Base-by-base conservation (phyloP, 1,140 invertebrate species). In the Portunus trituberculatus region DNA sequence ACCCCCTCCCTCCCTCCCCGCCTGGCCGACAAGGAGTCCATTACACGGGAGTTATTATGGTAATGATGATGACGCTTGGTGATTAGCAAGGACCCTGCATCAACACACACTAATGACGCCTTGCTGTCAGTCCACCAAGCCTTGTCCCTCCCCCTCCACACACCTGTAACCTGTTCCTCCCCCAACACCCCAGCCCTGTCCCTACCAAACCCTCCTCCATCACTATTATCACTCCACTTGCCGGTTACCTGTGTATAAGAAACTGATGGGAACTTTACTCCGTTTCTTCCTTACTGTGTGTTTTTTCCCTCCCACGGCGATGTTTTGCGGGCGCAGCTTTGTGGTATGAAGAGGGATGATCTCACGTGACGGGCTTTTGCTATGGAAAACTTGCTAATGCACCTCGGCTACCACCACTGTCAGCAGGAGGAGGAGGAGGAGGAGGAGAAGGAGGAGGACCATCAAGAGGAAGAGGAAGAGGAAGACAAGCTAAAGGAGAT, bases 41-140 rank as follows among this genome's bases (percentile, higher is more conserved):
- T 93, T 93, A 93, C 92, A 93, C 20, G 92, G 46, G 92, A 86
- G 82, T 93, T 86, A 93, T 93, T 93, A 93, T 93, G 92, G 29
- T 93, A 93, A 93, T 93, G 82, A 87, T 93, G 92, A 59, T 93
- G 92, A 45, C 83, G 32, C 31, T 4, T 52, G 45, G 46, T 46
- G 84, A 87, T 93, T 93, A 93, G 45, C 83, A 39, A 25, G 52
- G 45, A 87, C 25, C 45, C 29, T 86, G 83, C 84, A 93, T 45
- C 84, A 93, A 93, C 92, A 93, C 82, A 52, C 86, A 46, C 31
- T 93, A 93, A 93, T 93, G 76, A 48, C 86, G 84, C 86, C 92
- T 52, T 8, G 45, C 83, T 87, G 84, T 91, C 90, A 91, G 28
- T 39, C 67, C 29, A 76, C 52, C 52, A 67, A 4, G 52, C 46